Evolutionary conservation across 1,140 invertebrate species (phyloP).

Genomic region (Trachymyrmex cornetzi): DNA sequence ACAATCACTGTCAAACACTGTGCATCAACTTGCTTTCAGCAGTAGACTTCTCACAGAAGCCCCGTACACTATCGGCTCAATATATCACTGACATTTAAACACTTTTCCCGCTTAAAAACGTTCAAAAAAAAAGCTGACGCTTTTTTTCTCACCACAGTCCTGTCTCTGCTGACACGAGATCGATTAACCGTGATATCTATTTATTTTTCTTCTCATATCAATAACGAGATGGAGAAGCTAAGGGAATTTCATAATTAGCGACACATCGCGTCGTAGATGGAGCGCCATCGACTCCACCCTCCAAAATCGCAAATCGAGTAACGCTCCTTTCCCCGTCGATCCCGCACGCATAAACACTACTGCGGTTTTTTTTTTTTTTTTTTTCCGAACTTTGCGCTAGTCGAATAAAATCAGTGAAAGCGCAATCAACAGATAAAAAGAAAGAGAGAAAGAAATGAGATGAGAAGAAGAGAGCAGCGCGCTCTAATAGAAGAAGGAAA

Average conservation of each 20-base stretch:
- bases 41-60: background rate
- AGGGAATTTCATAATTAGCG: background rate
- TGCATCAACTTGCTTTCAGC: background rate
- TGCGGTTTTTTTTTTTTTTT: conserved; percentile 8
- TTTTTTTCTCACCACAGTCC: background rate
- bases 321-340: background rate
- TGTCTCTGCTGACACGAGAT: background rate
- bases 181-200: background rate
- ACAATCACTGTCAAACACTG: conserved; percentile 7
- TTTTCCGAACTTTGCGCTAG: conserved; percentile 30
- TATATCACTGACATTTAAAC: conserved; percentile 40
- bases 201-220: background rate
- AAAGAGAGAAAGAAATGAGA: background rate
- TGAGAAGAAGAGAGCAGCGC: background rate
- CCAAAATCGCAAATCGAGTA: conserved; percentile 40
- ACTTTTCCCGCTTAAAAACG: conserved; percentile 68
- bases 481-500: conserved; percentile 39
- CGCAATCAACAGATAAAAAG: conserved; percentile 19
- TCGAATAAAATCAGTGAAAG: conserved; percentile 11
- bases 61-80: background rate
- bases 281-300: conserved; percentile 24
- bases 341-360: background rate
- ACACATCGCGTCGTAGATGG: background rate
- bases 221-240: background rate
- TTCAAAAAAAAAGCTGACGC: background rate